These are phyloP conservation scores for Cheilosia urbana DNA, from an alignment of 2,888 invertebrate genomes.

Conservation along the genomic window DNA sequence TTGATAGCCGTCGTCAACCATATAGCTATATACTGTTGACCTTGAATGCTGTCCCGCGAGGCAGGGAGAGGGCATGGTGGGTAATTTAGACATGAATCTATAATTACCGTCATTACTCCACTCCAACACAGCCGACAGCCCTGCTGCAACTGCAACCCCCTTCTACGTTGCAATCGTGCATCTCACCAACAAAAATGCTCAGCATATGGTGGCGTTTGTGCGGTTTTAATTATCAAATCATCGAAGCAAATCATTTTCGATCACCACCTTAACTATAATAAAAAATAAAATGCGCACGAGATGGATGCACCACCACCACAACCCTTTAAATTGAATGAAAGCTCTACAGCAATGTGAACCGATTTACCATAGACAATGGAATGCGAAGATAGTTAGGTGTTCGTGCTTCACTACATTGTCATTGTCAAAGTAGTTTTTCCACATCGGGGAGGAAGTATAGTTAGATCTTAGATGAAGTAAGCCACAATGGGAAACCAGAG, in stretches of 20 bases:
- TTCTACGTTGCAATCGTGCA: neutral
- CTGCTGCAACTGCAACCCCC: conserved; percentile 21
- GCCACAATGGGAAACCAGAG: conserved; percentile 64
- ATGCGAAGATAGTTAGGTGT: conserved; percentile 52
- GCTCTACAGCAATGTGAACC: conserved; percentile 65
- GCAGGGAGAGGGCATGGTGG: conserved; percentile 47
- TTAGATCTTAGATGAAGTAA: conserved; percentile 75
- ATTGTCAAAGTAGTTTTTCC: conserved; percentile 20
- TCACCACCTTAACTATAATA: conserved; percentile 50
- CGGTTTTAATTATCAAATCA: conserved; percentile 74
- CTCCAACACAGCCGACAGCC: conserved; percentile 25
- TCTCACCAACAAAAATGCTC: conserved; percentile 19
- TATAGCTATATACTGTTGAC: conserved; percentile 30
- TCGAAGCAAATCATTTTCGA: conserved; percentile 75
- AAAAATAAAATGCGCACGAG: conserved; percentile 16
- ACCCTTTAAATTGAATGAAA: conserved; percentile 31
- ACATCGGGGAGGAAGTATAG: conserved; percentile 63
- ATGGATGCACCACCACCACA: conserved; percentile 28
- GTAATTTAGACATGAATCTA: conserved; percentile 74
- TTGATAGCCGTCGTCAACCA: conserved; percentile 61
- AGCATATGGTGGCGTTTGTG: conserved; percentile 72
- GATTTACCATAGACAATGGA: conserved; percentile 69
- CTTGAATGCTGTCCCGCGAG: conserved; percentile 62
- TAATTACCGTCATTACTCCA: conserved; percentile 72
- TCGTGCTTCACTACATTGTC: conserved; percentile 54